Conservation (phyloP, 2,113 vertebrate genomes). For the Anolis carolinensis region DNA sequence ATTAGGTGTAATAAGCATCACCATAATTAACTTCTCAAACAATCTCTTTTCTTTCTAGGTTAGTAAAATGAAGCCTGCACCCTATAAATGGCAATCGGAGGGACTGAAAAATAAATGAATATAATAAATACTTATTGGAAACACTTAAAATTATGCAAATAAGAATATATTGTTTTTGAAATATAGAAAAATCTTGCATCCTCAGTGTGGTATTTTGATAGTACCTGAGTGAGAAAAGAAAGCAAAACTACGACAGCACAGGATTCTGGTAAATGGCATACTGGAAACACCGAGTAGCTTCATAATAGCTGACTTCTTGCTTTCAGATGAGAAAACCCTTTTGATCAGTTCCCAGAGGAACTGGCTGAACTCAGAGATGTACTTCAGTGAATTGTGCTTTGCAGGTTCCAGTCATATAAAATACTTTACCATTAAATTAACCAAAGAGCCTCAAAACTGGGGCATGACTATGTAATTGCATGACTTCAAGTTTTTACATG, state of each 20-base stretch:
- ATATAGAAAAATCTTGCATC: constrained; percentile 22
- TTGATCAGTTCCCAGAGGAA: constrained; percentile 74
- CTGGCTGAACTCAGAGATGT: constrained; percentile 67
- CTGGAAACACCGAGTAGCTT: constrained; percentile 74
- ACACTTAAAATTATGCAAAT: not conserved
- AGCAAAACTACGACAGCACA: constrained; percentile 72
- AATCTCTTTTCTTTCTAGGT: not conserved
- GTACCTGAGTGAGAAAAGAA: constrained; percentile 70
- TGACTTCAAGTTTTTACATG: constrained; percentile 33
- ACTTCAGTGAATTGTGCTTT: constrained; percentile 58
- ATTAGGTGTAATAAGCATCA: not conserved
- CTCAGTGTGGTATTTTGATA: constrained; percentile 37
- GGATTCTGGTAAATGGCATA: constrained; percentile 82
- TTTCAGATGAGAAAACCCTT: constrained; percentile 73
- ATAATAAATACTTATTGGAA: not conserved
- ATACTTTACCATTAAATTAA: constrained; percentile 69
- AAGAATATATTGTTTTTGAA: not conserved
- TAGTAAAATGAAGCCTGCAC: not conserved
- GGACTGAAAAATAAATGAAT: not conserved
- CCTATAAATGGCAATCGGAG: not conserved
- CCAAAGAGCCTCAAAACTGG: not conserved
- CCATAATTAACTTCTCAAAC: not conserved
- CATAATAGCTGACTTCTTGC: constrained; percentile 76
- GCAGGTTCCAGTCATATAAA: constrained; percentile 72
- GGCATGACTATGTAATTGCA: constrained; percentile 31